A percentile compares a stretch with the other conserved stretches of the same genome.
Conservation (phyloP, 2,113 vertebrate species). For the Anolis sagrei region DNA sequence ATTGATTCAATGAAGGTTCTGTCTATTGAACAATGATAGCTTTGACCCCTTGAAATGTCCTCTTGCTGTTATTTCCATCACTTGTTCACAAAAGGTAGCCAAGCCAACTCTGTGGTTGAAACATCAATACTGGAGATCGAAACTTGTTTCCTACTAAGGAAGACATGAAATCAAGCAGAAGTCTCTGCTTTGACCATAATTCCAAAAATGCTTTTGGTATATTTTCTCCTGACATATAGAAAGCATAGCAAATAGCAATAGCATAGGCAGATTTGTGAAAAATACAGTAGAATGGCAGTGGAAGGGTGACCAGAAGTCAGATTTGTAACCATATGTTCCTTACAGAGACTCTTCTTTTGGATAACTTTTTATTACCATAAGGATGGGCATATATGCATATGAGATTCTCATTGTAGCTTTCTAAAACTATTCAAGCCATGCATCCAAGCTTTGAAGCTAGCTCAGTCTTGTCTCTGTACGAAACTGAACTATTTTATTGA, state of each 20-base stretch:
- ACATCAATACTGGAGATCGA: not conserved
- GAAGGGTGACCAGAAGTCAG: conserved; percentile 72
- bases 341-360: conserved; percentile 75
- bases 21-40: not conserved
- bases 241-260: conserved; percentile 25
- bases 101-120: rapidly evolving
- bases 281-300: conserved; percentile 68
- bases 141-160: not conserved
- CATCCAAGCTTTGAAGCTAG: conserved; percentile 66
- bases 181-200: not conserved
- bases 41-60: not conserved
- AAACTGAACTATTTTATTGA: too few species aligned
- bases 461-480: conserved; percentile 64
- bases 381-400: conserved; percentile 73
- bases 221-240: conserved; percentile 19
- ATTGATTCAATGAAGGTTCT: not conserved
- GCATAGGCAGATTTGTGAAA: conserved; percentile 71
- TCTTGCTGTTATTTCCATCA: conserved; percentile 24
- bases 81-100: not conserved
- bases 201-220: not conserved
- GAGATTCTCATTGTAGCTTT: conserved; percentile 62
- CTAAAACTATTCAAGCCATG: conserved; percentile 56
- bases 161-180: not conserved
- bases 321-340: conserved; percentile 73
- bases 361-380: conserved; percentile 75